Evolutionary conservation across 2,113 vertebrate genomes (phyloP), one percentile per base, ranked within the genome.

Genomic region (Cephalophus harveyi): DNA sequence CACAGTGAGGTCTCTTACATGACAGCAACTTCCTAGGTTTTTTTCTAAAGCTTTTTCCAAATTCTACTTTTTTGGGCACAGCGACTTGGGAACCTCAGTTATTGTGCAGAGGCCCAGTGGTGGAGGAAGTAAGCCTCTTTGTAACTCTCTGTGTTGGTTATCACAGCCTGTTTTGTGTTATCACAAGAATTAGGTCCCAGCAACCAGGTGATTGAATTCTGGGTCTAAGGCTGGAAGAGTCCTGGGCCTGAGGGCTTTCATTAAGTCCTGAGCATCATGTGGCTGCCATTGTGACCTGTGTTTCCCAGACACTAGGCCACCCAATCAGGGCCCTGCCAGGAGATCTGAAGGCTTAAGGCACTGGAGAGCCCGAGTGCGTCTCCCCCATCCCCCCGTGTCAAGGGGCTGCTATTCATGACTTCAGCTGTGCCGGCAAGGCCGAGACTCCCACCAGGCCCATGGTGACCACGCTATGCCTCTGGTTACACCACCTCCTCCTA

Each of bases 51-150:
- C 28, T 91, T 93, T 82, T 87, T 50, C 55, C 48, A 85, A 96
- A 87, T 27, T 94, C 86, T 83, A 21, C 86, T 10, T 83, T 91
- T 52, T 64, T 16, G 15, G 48, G 43, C 33, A 48, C 27, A 64
- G 46, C 0, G 1, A 84, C 16, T 17, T 59, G 48, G 28, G 48
- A 48, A 46, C 8, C n/a, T 92, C 46, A 67, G 89, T 40, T 91
- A 43, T 16, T 85, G 74, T 93, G 76, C 89, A 85, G 91, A 94
- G 57, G 54, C 13, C 67, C 64, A 94, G 55, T 54, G 90, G 79
- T 52, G 87, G 84, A 46, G 43, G 60, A 89, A 50, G 55, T 43
- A 76, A 25, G 81, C 17, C 54, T 97, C 89, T 97, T 87, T 74
- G 36, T 86, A 95, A 94, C 28, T n/a, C 46, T 87, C 87, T 59